Evolutionary conservation across 2,113 vertebrate species (phyloP), one percentile per base, ranked within the genome.

Genomic region (Aphyosemion australe): DNA sequence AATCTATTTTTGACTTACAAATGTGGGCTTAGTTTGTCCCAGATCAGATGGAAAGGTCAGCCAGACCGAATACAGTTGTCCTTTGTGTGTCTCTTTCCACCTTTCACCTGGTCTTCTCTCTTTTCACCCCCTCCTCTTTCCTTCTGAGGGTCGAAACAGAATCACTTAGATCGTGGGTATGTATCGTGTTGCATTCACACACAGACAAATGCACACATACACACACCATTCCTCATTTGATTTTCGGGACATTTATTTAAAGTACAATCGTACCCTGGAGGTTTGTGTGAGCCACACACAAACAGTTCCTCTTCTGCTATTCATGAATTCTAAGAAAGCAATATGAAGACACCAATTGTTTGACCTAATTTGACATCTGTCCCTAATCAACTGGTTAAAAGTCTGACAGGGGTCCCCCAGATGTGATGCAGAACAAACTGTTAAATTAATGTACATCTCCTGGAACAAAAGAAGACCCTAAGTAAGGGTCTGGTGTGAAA

Each of bases 21-120:
- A 61, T 74, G 64, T 54, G 19, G 79, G 77, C 75, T 78, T 65
- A 73, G 67, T 74, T 80, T 80, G 70, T 78, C 68, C 47, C 67
- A 78, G 54, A 75, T 71, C 64, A 65, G 52, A 67, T 41, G 69
- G 68, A 80, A 79, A 72, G 68, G 74, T 87, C 73, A 72, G 47
- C 83, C 62, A 53, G 53, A 78, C 67, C 54, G 64, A 82, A 78
- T 54, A 76, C 80, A 83, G 73, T 84, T 82, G 39, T 82, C 63
- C 84, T 86, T 84, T 86, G 79, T 80, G 77, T 82, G 61, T 51
- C 52, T 82, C 41, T 78, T 83, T 80, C 80, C 72, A 75, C 76
- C 59, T 67, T 61, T 83, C 12, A n/a, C 64, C 48, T 68, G 19
- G 66, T 76, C 65, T 49, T 73, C 73, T 83, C 65, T 48, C 11